A percentile compares a stretch with the other conserved stretches of the same genome.
Evolutionary conservation across 1,140 invertebrate genomes (phyloP).

Genomic region (Papilio aristodemus): DNA sequence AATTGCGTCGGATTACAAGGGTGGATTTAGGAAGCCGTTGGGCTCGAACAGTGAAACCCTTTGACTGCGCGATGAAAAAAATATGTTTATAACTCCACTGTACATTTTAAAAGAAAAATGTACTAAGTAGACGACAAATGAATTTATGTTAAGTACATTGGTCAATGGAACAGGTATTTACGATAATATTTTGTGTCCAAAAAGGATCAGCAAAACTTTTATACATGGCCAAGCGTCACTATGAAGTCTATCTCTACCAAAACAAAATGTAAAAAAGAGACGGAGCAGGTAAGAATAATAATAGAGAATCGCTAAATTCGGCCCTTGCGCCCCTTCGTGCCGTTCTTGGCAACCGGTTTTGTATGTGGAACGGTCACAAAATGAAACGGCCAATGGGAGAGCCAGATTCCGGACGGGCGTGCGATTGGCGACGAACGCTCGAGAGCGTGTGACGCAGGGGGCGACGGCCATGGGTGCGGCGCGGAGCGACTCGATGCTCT

Average conservation of each 20-base stretch:
- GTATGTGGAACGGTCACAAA: slow-evolving; percentile 76
- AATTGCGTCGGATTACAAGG: slow-evolving; percentile 39
- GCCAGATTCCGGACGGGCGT: slow-evolving; percentile 56
- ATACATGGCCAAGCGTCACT: slow-evolving; percentile 47
- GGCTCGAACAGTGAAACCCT: slow-evolving; percentile 37
- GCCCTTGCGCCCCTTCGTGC: slow-evolving; percentile 75
- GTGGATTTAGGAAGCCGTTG: slow-evolving; percentile 42
- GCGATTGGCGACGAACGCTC: slow-evolving; percentile 68
- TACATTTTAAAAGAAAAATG: not conserved
- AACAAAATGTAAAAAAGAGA: slow-evolving; percentile 49
- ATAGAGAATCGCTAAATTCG: slow-evolving; percentile 71
- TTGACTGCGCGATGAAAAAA: slow-evolving; percentile 30
- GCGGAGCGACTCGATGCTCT: slow-evolving; percentile 48
- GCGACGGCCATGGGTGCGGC: slow-evolving; percentile 63
- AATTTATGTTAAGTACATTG: not conserved
- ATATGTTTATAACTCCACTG: not conserved
- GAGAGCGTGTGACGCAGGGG: slow-evolving; percentile 50
- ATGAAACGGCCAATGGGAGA: slow-evolving; percentile 60
- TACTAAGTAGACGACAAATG: too few relatives aligned
- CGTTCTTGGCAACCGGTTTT: slow-evolving; percentile 76
- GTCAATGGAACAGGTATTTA: not conserved
- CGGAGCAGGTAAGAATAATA: slow-evolving; percentile 67
- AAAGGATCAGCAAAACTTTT: not conserved
- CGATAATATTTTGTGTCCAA: not conserved
- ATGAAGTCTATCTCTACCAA: slow-evolving; percentile 44